Evolutionary conservation across 1,140 invertebrate genomes (phyloP).

Genomic region (Drosophila mojavensis): DNA sequence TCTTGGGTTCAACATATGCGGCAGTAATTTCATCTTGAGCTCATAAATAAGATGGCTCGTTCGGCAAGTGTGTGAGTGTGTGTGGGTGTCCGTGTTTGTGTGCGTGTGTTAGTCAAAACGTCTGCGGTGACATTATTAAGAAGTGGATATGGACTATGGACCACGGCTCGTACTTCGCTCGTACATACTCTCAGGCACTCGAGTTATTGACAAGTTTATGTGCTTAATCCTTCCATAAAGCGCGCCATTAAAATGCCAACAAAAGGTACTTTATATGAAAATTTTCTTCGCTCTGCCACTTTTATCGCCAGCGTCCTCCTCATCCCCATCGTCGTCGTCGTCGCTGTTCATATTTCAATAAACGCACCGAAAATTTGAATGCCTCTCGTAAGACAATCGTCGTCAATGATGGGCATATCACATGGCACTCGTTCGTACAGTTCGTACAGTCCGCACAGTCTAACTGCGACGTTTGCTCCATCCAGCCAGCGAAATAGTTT

Average conservation of each 20-base stretch:
- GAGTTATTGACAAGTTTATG: constrained; percentile 83
- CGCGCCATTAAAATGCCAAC: constrained; percentile 81
- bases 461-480: constrained; percentile 17
- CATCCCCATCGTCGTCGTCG: not conserved
- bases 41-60: constrained; percentile 77
- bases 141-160: constrained; percentile 37
- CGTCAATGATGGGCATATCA: constrained; percentile 66
- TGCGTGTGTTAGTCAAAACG: constrained; percentile 66
- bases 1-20: constrained; percentile 61
- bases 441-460: not conserved
- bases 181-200: constrained; percentile 59
- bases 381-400: constrained; percentile 64
- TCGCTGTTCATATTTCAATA: constrained; percentile 75
- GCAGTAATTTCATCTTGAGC: constrained; percentile 74
- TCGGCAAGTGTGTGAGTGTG: constrained; percentile 21
- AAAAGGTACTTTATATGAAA: constrained; percentile 84
- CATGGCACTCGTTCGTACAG: constrained; percentile 47
- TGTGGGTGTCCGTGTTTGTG: not conserved
- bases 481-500: constrained; percentile 15
- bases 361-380: constrained; percentile 79
- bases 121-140: constrained; percentile 77
- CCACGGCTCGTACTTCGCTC: constrained; percentile 4
- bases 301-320: constrained; percentile 53
- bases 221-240: constrained; percentile 82
- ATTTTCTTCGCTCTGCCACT: constrained; percentile 63